These are phyloP conservation scores for Belonocnema kinseyi DNA, from an alignment of 1,140 invertebrate genomes.

Conservation along the genomic window DNA sequence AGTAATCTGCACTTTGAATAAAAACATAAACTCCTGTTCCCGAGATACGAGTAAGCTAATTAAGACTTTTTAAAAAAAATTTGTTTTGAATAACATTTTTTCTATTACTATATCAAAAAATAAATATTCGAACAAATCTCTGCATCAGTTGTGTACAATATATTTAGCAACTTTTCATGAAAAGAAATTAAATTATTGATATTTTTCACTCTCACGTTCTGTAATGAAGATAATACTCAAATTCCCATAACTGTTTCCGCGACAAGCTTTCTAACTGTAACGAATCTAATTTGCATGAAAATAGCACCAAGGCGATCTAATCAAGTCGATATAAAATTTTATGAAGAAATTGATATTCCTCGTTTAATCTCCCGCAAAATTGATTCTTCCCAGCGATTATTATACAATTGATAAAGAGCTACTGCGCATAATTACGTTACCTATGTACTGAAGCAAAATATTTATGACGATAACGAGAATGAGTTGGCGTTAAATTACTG, in stretches of 20 bases:
- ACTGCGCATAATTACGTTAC: no score
- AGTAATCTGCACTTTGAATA: no score
- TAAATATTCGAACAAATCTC: no score
- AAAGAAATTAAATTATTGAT: not conserved
- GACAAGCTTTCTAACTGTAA: constrained; percentile 13
- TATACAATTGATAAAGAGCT: not conserved
- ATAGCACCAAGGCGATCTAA: not conserved
- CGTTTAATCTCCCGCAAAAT: not conserved
- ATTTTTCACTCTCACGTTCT: not conserved
- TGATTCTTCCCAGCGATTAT: not conserved
- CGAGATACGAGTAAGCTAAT: no score
- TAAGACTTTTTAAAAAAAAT: no score
- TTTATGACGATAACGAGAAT: not conserved
- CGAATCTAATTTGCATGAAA: not conserved
- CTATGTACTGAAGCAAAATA: no score
- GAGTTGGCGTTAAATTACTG: not conserved
- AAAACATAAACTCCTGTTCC: no score
- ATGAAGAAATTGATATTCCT: not conserved
- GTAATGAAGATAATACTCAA: not conserved
- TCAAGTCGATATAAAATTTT: not conserved
- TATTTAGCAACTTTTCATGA: no score
- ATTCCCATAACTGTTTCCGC: not conserved
- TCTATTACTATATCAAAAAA: no score
- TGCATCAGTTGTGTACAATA: no score
- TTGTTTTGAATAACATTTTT: no score